These are phyloP conservation scores for Ivindomyrus marchei DNA, from an alignment of 2,113 vertebrate genomes.

Conservation along the genomic window DNA sequence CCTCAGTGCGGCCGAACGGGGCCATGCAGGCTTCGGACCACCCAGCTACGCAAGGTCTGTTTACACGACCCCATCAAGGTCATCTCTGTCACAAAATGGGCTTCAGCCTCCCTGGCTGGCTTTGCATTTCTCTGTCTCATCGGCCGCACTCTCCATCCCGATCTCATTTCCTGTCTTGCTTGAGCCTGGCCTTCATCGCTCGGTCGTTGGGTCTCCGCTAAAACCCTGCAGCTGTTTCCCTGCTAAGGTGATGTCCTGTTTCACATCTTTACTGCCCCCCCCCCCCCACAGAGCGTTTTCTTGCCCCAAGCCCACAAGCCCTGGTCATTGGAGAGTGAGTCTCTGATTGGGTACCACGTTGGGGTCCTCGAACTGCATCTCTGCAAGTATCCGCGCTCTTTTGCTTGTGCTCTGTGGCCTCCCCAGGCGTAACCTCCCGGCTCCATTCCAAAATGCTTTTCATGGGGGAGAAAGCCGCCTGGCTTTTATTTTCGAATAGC, in stretches of 20 bases:
- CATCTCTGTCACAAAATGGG: neutral
- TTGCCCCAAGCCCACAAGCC: neutral
- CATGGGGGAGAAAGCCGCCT: neutral
- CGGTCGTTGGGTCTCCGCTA: neutral
- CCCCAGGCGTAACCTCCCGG: neutral
- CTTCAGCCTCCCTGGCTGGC: neutral
- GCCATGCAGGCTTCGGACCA: neutral
- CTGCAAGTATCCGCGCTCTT: neutral
- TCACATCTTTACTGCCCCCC: neutral
- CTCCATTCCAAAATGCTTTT: neutral
- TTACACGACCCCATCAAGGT: neutral
- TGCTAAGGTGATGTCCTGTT: neutral
- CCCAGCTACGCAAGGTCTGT: neutral
- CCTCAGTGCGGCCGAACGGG: neutral
- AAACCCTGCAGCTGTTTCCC: neutral
- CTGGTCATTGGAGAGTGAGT: neutral
- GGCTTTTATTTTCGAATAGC: neutral
- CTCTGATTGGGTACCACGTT: neutral
- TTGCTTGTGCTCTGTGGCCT: neutral
- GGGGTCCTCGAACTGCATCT: neutral
- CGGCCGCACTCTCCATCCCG: neutral
- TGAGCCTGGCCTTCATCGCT: neutral
- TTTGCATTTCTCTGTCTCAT: neutral
- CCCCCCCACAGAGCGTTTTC: neutral
- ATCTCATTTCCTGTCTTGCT: neutral